Evolutionary conservation across 2,888 invertebrate genomes (phyloP), one percentile per base, ranked within the genome.

Genomic region (Drosophila barbarae): DNA sequence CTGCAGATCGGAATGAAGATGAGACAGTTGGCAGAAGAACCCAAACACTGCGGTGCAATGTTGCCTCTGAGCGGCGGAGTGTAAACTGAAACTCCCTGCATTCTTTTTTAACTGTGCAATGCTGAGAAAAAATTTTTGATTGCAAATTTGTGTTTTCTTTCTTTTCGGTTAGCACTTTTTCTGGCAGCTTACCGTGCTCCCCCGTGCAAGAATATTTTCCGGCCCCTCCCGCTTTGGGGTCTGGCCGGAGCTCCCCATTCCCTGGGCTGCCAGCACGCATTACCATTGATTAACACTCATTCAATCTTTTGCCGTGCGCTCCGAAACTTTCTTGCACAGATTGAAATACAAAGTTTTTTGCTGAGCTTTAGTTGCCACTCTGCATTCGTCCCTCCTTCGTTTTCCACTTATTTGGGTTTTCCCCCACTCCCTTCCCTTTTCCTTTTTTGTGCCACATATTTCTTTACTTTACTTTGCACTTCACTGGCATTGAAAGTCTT

Each of bases 261-360:
- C 58, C 54, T 32, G 56, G 53, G 42, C 69, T 78, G 81, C 77
- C 85, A 74, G 74, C 71, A 75, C 76, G 77, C 84, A 80, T 85
- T 80, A 77, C 82, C 82, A 84, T 85, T 80, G 85, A 80, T 80
- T 80, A 80, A 81, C 82, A 73, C 74, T 71, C 77, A 80, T 74
- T 69, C 77, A 79, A 82, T 82, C 57, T 59, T 71, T 71, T 70
- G 55, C 59, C 66, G 49, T 68, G 72, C 56, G 65, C 65, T 60
- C 51, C 52, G 61, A 78, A 79, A 82, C 70, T 76, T 77, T 71
- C 77, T 83, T 76, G 77, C 83, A 64, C 77, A 79, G 77, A 80
- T 79, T 79, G 83, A 79, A 83, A 83, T 77, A 76, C 77, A 80
- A 83, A 80, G 78, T 82, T 79, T 79, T 77, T 81, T 79, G 72